Evolutionary conservation across 2,888 invertebrate species (phyloP), one percentile per base, ranked within the genome.

Genomic region (Flexamia atlantica): DNA sequence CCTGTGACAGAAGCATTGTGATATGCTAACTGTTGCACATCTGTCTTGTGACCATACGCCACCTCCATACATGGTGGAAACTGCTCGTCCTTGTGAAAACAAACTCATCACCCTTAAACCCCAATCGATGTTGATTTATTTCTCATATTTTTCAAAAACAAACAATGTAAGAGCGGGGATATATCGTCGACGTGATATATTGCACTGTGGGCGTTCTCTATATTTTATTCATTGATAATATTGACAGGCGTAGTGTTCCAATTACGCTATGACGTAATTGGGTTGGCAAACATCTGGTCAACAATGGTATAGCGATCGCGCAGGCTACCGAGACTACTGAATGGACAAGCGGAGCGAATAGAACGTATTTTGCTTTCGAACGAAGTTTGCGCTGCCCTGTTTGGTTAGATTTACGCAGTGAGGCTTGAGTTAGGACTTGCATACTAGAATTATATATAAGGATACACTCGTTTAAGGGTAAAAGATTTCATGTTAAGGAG

Each of bases 221-320:
- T 57, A 79, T 79, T 53, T 79, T 79, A 79, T 79, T n/a, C 57
- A 23, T 36, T 79, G 79, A 79, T 79, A 79, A 79, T 79, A 79
- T 79, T 79, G 79, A 79, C 53, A 79, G 36, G 36, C 5, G 79
- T 57, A 57, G 57, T 79, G 36, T 50, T 23, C 30, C 57, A 79
- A 79, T 79, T 79, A 57, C 32, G 42, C 28, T 23, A 23, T 72
- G 72, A 46, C 50, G 76, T 76, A 76, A 76, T 76, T n/a, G 76
- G 25, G 28, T 46, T 42, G 50, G 76, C 28, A 46, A 28, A 46
- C 72, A 40, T 25, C 36, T 42, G 76, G 50, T 40, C 76, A 28
- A 76, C 76, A 76, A 46, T 50, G 46, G 20, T 17, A 7, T 20
- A 3, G 36, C 32, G 40, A 23, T 36, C 28, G 36, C 25, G n/a